Conservation (phyloP, 2,113 vertebrate species). For the Ophthalmolycus amberensis region DNA sequence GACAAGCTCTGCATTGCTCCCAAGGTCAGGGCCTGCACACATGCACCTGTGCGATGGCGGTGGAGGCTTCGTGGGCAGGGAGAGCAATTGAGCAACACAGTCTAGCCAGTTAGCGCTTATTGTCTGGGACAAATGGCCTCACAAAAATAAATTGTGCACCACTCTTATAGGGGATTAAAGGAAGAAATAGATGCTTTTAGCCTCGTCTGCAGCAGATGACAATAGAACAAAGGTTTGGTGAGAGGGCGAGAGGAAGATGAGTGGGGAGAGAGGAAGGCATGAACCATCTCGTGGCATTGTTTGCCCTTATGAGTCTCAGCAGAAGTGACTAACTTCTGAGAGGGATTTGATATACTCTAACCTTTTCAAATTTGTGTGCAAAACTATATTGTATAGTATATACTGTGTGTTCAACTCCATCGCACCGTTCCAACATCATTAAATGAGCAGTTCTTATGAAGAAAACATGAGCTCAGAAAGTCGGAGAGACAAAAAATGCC, state of each 20-base stretch:
- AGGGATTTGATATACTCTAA: neutral
- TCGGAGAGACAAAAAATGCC: neutral
- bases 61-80: conserved; percentile 37
- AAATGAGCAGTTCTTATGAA: neutral
- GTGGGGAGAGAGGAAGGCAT: neutral
- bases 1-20: conserved; percentile 76
- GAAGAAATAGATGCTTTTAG: conserved; percentile 53
- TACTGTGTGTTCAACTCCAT: neutral
- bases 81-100: conserved; percentile 46
- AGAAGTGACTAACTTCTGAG: neutral
- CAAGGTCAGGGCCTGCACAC: conserved; percentile 78
- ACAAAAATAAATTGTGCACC: conserved; percentile 68
- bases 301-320: neutral
- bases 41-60: conserved; percentile 74
- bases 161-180: conserved; percentile 67
- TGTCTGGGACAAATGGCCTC: conserved; percentile 60
- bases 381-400: neutral
- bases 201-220: conserved; percentile 51
- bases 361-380: neutral
- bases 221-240: conserved; percentile 19
- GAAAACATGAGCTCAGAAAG: neutral
- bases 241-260: neutral
- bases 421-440: neutral
- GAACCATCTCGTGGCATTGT: conserved; percentile 4
- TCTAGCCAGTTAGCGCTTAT: conserved; percentile 42